These are phyloP conservation scores for Verasper variegatus DNA, from an alignment of 2,113 vertebrate genomes.

Conservation along the genomic window DNA sequence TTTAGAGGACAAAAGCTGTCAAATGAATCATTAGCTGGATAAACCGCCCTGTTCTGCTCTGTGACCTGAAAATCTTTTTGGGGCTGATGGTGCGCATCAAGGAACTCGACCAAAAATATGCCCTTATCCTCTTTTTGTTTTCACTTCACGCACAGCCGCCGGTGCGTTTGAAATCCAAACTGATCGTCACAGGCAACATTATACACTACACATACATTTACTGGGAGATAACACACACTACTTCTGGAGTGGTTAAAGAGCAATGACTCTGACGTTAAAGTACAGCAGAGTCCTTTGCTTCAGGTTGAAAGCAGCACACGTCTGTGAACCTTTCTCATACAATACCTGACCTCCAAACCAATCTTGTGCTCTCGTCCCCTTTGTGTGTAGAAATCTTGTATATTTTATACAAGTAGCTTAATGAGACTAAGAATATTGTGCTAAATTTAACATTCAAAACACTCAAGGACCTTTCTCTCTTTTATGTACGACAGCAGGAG, in stretches of 20 bases:
- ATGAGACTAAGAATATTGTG: too few relatives aligned
- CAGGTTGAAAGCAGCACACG: not conserved
- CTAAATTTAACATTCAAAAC: too few relatives aligned
- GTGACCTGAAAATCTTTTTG: conserved; percentile 74
- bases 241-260: conserved; percentile 10
- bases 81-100: conserved; percentile 76
- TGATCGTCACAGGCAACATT: conserved; percentile 53
- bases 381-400: too few relatives aligned
- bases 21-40: conserved; percentile 72
- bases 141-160: conserved; percentile 79
- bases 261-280: not conserved
- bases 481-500: too few relatives aligned
- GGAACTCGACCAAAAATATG: conserved; percentile 71
- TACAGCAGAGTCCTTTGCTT: not conserved
- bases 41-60: conserved; percentile 45
- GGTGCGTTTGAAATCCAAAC: conserved; percentile 75
- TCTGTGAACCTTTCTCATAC: not conserved
- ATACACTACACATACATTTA: conserved; percentile 38
- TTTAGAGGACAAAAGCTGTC: conserved; percentile 67
- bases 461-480: too few relatives aligned
- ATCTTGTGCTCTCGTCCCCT: too few relatives aligned
- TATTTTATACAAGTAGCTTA: too few relatives aligned
- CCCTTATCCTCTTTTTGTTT: conserved; percentile 69
- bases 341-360: not conserved
- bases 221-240: conserved; percentile 33